Evolutionary conservation across 37 sponge, comb jelly and placozoan species (phyloP), one percentile per base, ranked within the genome.

Genomic region (Petrosia ficiformis): DNA sequence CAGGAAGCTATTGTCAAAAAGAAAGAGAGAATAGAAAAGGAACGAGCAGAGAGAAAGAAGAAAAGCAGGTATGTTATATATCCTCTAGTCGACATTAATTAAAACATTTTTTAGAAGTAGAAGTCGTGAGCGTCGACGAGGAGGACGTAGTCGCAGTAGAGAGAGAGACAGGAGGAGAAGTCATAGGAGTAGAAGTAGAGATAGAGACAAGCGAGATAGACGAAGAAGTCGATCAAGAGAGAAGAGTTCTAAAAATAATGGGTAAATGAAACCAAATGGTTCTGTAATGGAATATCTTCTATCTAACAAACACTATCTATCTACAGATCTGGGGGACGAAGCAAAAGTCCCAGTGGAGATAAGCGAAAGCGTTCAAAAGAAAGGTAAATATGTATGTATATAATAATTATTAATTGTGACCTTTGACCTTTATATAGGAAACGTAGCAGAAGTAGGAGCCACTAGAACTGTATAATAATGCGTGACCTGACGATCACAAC

Each of bases 121-220:
- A 4, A 63, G 63, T 4, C 65, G 70, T 29, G 77, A 75, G 30
- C 5, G 77, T 52, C 35, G 54, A 5, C 77, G 77, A 67, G 37
- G 6, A 24, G 22, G 67, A 5, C 65, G 66, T 68, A 41, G 67
- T 33, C 42, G 39, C 42, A 75, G 70, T 60, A 78, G 75, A 56
- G 75, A 36, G 25, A 71, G 75, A 35, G 77, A 44, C 48, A 76
- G 40, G 33, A 71, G 42, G 32, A 75, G 72, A 68, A 82, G 39
- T 44, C 67, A 66, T 36, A 79, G 60, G 29, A 37, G 44, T 72
- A 78, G n/a, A 58, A 63, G n/a, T 44, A 78, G 39, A 16, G 35
- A n/a, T 26, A 5, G 26, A 59, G 63, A 73, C 22, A 68, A 65
- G n/a, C 26, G 74, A 26, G 60, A 65, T 14, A 72, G 79, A 52